Conservation (phyloP, 2,113 vertebrate species). For the Eubucco bourcierii region DNA sequence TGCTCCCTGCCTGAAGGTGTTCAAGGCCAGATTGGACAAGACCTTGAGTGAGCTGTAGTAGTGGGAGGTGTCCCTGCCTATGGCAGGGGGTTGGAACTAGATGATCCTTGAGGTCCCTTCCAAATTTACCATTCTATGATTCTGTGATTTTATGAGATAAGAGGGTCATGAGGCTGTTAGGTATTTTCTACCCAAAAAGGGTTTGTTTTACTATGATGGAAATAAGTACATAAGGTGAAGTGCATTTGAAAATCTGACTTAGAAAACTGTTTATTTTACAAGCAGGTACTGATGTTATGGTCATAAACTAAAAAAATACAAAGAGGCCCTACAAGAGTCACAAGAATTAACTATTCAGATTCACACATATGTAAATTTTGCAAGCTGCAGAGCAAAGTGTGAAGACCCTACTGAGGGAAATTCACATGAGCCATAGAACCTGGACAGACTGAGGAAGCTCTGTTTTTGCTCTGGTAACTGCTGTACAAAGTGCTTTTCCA, state of each 20-base stretch:
- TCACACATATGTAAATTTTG: neutral
- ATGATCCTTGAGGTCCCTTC: too few relatives aligned
- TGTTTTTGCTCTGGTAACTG: neutral
- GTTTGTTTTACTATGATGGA: neutral
- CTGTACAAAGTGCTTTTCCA: neutral
- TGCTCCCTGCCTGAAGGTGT: too few relatives aligned
- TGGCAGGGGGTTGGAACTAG: too few relatives aligned
- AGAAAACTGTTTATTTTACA: neutral
- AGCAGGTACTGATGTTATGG: neutral
- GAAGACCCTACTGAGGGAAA: neutral
- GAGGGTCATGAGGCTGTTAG: accelerated
- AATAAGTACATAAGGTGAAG: neutral
- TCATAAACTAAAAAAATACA: neutral
- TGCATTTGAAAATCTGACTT: neutral
- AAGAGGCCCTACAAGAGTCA: neutral
- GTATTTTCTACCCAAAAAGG: neutral
- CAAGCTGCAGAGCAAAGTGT: neutral
- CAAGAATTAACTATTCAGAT: neutral
- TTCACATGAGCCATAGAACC: neutral
- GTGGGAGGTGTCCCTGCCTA: too few relatives aligned
- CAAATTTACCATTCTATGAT: too few relatives aligned
- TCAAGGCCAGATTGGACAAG: too few relatives aligned
- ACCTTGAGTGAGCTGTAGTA: too few relatives aligned
- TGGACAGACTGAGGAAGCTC: neutral
- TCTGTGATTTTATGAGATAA: too few relatives aligned